Conservation (phyloP, 2,113 vertebrate species). For the Ailurus styani region DNA sequence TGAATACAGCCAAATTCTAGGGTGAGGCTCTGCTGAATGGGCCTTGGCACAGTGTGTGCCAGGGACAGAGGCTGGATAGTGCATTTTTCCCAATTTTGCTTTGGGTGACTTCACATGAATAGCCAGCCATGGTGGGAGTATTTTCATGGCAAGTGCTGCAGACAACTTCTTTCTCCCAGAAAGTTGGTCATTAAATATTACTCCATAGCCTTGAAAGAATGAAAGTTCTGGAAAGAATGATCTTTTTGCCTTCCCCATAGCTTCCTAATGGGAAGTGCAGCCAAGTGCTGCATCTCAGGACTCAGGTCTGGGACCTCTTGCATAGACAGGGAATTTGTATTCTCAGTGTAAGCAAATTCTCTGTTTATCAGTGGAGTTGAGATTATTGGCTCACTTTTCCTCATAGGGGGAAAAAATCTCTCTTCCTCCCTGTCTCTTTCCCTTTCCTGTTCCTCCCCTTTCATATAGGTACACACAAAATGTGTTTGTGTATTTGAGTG, state of each 20-base stretch:
- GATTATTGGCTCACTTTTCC: not conserved
- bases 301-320: not conserved
- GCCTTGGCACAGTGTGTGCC: not conserved
- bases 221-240: not conserved
- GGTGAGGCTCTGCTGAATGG: not conserved
- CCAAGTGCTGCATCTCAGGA: not conserved
- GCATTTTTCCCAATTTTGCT: not conserved
- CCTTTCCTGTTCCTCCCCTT: not conserved
- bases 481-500: not conserved
- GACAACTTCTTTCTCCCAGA: not conserved
- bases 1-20: not conserved
- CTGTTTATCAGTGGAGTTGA: not conserved
- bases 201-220: not conserved
- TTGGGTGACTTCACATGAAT: not conserved
- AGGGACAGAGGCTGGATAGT: rapidly evolving
- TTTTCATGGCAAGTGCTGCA: not conserved
- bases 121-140: too few species aligned
- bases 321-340: not conserved
- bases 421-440: not conserved
- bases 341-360: not conserved
- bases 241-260: not conserved
- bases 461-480: not conserved
- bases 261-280: not conserved
- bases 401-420: not conserved
- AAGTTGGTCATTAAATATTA: not conserved